Percentiles rank a stretch among this genome's conserved stretches.
These are phyloP conservation scores for Acromyrmex heyeri DNA, from an alignment of 1,140 invertebrate species.

Conservation along the genomic window DNA sequence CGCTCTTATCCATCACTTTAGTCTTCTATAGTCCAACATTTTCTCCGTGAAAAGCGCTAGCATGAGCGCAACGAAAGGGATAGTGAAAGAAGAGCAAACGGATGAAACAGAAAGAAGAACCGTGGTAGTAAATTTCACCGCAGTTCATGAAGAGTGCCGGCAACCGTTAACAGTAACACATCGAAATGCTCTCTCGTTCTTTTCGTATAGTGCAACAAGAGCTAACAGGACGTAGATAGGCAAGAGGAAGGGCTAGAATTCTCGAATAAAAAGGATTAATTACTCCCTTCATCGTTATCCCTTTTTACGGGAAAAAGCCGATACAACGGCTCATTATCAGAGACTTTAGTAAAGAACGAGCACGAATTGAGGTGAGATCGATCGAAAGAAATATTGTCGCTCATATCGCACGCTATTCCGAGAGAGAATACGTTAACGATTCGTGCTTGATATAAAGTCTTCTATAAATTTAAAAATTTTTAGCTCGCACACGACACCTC, in stretches of 20 bases:
- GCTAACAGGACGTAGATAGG: neutral
- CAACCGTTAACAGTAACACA: constrained; percentile 54
- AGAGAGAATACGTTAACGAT: constrained; percentile 32
- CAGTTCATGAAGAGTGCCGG: constrained; percentile 57
- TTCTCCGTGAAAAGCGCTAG: constrained; percentile 2
- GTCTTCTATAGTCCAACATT: constrained; percentile 21
- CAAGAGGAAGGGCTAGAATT: neutral
- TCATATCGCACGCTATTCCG: neutral
- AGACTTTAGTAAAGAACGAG: constrained; percentile 33
- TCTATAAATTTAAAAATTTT: constrained; percentile 53
- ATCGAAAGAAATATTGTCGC: constrained; percentile 50
- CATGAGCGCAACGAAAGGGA: constrained; percentile 39
- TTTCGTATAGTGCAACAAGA: neutral
- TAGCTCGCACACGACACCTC: neutral
- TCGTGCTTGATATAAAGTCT: neutral
- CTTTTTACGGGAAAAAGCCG: constrained; percentile 55
- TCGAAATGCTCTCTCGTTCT: constrained; percentile 35
- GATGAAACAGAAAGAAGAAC: constrained; percentile 29
- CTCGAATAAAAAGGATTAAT: constrained; percentile 73
- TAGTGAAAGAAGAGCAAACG: constrained; percentile 33
- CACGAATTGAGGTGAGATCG: constrained; percentile 1
- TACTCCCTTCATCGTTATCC: constrained; percentile 10
- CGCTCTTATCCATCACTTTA: constrained; percentile 13
- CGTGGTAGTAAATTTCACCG: constrained; percentile 63
- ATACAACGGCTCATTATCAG: constrained; percentile 69